phyloP scores from a whole-genome alignment of 2,113 vertebrate species.

The Trogon surrucura region DNA sequence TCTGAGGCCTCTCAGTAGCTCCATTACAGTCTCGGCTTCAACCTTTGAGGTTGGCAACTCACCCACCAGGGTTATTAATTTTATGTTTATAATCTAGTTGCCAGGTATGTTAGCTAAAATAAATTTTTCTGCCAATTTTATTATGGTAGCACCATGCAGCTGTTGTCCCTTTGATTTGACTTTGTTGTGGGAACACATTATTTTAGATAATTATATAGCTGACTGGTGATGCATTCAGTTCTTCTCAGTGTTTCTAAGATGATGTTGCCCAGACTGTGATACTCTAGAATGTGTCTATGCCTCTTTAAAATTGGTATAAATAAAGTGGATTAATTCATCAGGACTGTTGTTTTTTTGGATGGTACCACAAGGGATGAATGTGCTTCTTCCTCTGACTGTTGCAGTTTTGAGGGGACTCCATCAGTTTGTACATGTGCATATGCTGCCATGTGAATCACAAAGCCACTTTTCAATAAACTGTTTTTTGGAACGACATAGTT shows the following conservation, averaged over 20 bases:
- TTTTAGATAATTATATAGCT: neutral
- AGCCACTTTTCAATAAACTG: neutral
- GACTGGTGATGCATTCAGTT: neutral
- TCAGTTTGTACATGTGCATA: neutral
- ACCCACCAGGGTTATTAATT: neutral
- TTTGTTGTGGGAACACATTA: neutral
- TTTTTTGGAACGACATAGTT: neutral
- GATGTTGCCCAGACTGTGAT: neutral
- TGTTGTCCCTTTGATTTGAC: neutral
- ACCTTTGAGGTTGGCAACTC: neutral
- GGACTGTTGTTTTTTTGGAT: neutral
- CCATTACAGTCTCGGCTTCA: neutral
- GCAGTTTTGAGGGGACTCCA: neutral
- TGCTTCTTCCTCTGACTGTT: neutral
- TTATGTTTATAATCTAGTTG: neutral
- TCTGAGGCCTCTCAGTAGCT: neutral
- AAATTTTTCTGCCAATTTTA: neutral
- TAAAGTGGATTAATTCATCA: neutral
- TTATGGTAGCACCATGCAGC: neutral
- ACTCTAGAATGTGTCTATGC: neutral
- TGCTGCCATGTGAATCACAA: neutral
- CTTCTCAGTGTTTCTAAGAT: neutral
- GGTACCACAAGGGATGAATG: neutral
- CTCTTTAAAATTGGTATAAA: neutral
- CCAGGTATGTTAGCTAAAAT: neutral